Evolutionary conservation across 2,113 vertebrate species (phyloP).

Genomic region (Cygnus atratus): DNA sequence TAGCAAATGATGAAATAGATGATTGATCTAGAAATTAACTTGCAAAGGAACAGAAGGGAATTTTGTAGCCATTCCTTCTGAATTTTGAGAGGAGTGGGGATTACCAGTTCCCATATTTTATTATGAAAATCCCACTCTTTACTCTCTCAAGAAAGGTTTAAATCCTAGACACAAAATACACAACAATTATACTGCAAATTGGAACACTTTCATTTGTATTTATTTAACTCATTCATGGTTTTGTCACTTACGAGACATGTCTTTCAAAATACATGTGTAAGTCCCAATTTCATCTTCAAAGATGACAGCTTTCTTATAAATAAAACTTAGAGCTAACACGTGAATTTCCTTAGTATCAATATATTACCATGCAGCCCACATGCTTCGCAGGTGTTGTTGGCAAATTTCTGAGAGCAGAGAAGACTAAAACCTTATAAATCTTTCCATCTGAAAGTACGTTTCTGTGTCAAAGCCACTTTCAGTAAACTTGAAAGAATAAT

Average conservation of each 20-base stretch:
- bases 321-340: slow-evolving; percentile 50
- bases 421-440: neutral
- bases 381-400: slow-evolving; percentile 55
- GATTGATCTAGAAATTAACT: neutral
- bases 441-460: slow-evolving; percentile 20
- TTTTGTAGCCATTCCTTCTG: neutral
- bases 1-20: neutral
- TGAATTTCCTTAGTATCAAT: slow-evolving; percentile 53
- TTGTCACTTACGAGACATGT: slow-evolving; percentile 67
- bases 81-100: neutral
- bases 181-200: slow-evolving; percentile 46
- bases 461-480: slow-evolving; percentile 5
- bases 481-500: slow-evolving; percentile 49
- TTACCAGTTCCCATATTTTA: neutral
- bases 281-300: slow-evolving; percentile 63
- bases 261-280: slow-evolving; percentile 67
- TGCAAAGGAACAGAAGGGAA: neutral
- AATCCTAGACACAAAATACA: neutral
- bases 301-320: slow-evolving; percentile 70
- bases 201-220: slow-evolving; percentile 60
- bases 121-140: neutral
- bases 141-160: neutral
- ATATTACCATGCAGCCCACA: slow-evolving; percentile 46
- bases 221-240: slow-evolving; percentile 72
- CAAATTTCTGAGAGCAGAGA: slow-evolving; percentile 14